Conservation (phyloP, 1,140 invertebrate species). For the Scylla paramamosain region DNA sequence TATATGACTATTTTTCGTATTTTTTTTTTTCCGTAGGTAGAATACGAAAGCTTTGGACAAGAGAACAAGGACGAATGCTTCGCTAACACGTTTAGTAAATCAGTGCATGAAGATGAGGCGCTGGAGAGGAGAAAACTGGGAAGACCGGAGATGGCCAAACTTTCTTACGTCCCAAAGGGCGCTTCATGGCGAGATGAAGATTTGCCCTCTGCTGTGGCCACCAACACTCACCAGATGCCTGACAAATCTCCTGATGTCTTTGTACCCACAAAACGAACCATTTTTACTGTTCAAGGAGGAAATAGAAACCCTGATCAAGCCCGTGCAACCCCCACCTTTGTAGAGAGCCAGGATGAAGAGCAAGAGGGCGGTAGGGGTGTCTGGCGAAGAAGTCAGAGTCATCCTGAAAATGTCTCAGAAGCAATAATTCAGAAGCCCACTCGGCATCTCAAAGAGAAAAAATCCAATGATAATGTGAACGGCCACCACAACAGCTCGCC, state of each 20-base stretch:
- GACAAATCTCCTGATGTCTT: slow-evolving; percentile 68
- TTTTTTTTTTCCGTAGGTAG: slow-evolving; percentile 60
- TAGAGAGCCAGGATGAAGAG: slow-evolving; percentile 66
- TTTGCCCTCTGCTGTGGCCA: neutral
- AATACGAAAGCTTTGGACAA: slow-evolving; percentile 65
- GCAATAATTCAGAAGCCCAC: neutral
- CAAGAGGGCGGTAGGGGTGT: neutral
- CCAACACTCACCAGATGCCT: neutral
- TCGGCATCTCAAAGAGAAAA: neutral
- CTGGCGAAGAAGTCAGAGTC: slow-evolving; percentile 26
- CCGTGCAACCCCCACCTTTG: slow-evolving; percentile 67
- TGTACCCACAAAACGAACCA: slow-evolving; percentile 69
- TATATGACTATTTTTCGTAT: too few relatives aligned
- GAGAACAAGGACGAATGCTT: slow-evolving; percentile 62
- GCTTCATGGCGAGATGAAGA: neutral
- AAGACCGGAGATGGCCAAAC: neutral
- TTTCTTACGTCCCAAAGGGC: slow-evolving; percentile 33
- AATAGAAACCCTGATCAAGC: slow-evolving; percentile 61
- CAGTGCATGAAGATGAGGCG: slow-evolving; percentile 65
- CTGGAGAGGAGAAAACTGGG: slow-evolving; percentile 42
- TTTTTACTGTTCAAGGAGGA: slow-evolving; percentile 64
- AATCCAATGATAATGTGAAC: neutral
- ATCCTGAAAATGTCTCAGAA: neutral
- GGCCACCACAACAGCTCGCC: neutral
- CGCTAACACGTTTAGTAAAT: slow-evolving; percentile 60